Evolutionary conservation across 1,140 invertebrate species (phyloP).

Genomic region (Ganaspis sp.): DNA sequence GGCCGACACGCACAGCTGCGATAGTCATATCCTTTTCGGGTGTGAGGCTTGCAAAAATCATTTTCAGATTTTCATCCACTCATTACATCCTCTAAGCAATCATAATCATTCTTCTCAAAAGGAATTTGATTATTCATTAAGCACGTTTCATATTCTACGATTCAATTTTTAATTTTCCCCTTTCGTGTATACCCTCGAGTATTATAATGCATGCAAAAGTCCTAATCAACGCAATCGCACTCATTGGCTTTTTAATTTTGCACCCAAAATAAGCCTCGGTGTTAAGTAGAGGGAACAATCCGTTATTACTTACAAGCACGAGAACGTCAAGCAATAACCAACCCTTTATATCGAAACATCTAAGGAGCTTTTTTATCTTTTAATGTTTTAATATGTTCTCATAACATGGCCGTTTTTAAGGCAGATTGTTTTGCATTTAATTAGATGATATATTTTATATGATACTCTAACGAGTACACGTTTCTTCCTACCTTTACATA

Average conservation of each 20-base stretch:
- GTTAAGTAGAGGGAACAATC: conserved; percentile 22
- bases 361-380: neutral
- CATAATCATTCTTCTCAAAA: conserved; percentile 19
- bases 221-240: conserved; percentile 20
- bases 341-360: neutral
- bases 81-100: neutral
- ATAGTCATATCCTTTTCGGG: conserved; percentile 11
- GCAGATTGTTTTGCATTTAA: conserved; percentile 2
- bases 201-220: conserved; percentile 23
- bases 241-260: conserved; percentile 21
- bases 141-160: neutral
- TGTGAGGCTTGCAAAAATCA: conserved; percentile 6
- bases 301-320: conserved; percentile 42
- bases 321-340: conserved; percentile 39
- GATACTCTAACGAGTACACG: neutral
- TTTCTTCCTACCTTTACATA: neutral
- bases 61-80: conserved; percentile 25
- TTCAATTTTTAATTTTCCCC: neutral
- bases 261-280: conserved; percentile 22
- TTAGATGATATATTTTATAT: conserved; percentile 1
- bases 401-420: neutral
- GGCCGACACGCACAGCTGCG: conserved; percentile 46
- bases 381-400: conserved; percentile 12
- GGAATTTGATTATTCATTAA: conserved; percentile 22
- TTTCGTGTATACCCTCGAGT: neutral